Evolutionary conservation across 2,113 vertebrate species (phyloP), one percentile per base, ranked within the genome.

Genomic region (Heterochromis multidens): DNA sequence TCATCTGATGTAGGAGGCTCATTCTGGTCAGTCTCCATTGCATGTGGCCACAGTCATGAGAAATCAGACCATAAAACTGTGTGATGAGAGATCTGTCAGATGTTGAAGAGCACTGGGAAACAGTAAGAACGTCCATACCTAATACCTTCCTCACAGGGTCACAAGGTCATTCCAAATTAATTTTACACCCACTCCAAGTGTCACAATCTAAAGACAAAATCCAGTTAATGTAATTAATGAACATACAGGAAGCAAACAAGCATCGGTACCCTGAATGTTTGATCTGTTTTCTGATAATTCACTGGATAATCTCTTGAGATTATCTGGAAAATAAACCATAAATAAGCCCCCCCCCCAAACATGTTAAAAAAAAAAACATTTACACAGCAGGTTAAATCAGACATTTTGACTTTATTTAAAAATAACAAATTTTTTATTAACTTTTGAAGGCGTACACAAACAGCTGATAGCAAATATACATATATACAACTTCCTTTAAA

Each of bases 401-500:
- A 65, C 21, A 14, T 27, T 70, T 27, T 4, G 40, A 33, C 12
- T 62, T 37, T 31, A 62, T 59, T 63, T 81, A 86, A 92, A 92
- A 93, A 93, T 82, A 81, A 88, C 7, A 35, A 40, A 3, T 19
- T 81, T 86, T 93, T 94, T 92, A 94, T 93, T 94, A 72, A 88
- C 72, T 72, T 88, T 74, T 82, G 7, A 90, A 80, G 83, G 85
- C 12, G 59, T 87, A 94, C 79, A 91, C 81, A 93, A 92, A 90
- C 86, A 82, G 33, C 40, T 59, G 8, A 63, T 89, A 93, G n/a
- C 67, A 94, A 92, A 93, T 91, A 88, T 88, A 93, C 80, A 93
- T 72, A 91, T 91, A 77, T 86, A 93, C 85, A 90, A 79, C 77
- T 78, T 87, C 82, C 59, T 83, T 83, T 33, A 78, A 23, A 89